Evolutionary conservation across 2,888 invertebrate genomes (phyloP).

Genomic region (Tenthredo notha): DNA sequence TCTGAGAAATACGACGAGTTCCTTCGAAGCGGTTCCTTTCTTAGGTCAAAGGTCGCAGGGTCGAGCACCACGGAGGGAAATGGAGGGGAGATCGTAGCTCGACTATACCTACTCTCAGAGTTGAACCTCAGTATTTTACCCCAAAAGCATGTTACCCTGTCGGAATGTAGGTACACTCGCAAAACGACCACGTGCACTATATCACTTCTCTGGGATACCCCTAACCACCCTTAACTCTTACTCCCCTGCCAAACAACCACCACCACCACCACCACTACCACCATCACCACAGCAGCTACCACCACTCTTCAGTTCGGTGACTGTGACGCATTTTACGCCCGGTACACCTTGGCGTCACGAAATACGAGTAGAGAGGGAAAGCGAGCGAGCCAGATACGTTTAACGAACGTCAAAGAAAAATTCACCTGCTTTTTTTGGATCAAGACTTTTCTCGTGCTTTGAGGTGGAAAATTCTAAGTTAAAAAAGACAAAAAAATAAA

Average conservation of each 20-base stretch:
- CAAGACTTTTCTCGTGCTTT: neutral
- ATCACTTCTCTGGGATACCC: conserved; percentile 34
- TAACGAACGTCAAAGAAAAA: conserved; percentile 43
- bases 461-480: neutral
- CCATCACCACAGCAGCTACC: neutral
- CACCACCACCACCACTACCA: neutral
- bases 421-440: neutral
- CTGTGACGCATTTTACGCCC: conserved; percentile 36
- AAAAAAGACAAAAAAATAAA: neutral
- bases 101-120: neutral
- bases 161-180: conserved; percentile 38
- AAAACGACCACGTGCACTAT: conserved; percentile 21
- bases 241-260: conserved; percentile 13
- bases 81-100: neutral
- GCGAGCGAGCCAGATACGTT: conserved; percentile 15
- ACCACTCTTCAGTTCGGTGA: neutral
- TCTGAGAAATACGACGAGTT: neutral
- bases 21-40: neutral
- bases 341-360: neutral
- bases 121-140: conserved; percentile 25
- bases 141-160: conserved; percentile 26
- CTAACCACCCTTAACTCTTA: conserved; percentile 39
- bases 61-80: neutral
- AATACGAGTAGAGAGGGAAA: conserved; percentile 25
- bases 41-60: neutral